A percentile compares a stretch with the other conserved stretches of the same genome.
phyloP scores from a whole-genome alignment of 2,797 vertebrate species.

The Cirrhinus mrigala region DNA sequence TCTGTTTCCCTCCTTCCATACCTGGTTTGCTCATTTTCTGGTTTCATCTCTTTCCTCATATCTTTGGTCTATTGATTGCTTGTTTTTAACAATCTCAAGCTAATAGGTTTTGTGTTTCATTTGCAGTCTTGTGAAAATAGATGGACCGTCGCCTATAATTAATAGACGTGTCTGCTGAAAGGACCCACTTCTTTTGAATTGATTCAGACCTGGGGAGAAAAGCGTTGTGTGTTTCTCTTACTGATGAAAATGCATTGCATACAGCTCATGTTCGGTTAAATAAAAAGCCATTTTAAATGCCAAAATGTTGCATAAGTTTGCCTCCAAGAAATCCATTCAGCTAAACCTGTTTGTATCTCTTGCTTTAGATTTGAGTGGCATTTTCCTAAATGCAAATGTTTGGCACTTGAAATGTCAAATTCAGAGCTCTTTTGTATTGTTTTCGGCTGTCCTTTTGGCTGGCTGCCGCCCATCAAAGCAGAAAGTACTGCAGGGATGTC shows the following conservation, averaged over 20 bases:
- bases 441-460: constrained; percentile 20
- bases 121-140: constrained; percentile 72
- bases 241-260: constrained; percentile 11
- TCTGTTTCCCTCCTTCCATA: neutral
- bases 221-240: constrained; percentile 52
- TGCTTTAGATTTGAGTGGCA: constrained; percentile 15
- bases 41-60: constrained; percentile 42
- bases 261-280: neutral
- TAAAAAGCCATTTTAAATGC: constrained; percentile 32
- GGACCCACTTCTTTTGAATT: constrained; percentile 72
- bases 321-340: neutral
- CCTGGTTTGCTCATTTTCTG: constrained; percentile 22
- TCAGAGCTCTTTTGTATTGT: constrained; percentile 8
- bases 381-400: constrained; percentile 33
- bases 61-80: constrained; percentile 68
- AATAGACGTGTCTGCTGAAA: constrained; percentile 75
- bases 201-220: constrained; percentile 69
- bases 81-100: constrained; percentile 73
- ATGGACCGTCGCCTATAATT: constrained; percentile 75
- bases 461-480: constrained; percentile 29
- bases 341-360: constrained; percentile 14
- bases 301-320: neutral
- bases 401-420: constrained; percentile 32
- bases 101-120: constrained; percentile 79
- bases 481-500: constrained; percentile 42